phyloP scores from a whole-genome alignment of 2,797 vertebrate genomes.

The Ctenochaetus hawaiiensis region DNA sequence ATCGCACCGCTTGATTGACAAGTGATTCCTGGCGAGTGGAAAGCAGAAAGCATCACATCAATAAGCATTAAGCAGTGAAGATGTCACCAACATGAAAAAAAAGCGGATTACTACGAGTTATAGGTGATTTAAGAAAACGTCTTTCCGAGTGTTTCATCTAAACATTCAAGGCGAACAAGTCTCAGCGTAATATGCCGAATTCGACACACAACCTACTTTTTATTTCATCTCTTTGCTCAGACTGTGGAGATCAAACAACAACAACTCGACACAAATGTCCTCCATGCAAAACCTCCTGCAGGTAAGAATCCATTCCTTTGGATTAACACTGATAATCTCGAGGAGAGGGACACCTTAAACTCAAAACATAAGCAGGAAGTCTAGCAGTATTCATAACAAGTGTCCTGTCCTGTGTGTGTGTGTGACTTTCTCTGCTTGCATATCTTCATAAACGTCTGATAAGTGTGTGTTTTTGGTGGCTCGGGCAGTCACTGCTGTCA shows the following conservation, averaged over 20 bases:
- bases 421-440: conserved; percentile 14
- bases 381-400: conserved; percentile 31
- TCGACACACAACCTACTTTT: conserved; percentile 50
- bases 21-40: conserved; percentile 31
- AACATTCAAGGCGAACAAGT: conserved; percentile 58
- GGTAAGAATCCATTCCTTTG: conserved; percentile 64
- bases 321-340: conserved; percentile 60
- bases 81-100: conserved; percentile 51
- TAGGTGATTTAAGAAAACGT: conserved; percentile 62
- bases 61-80: conserved; percentile 37
- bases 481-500: conserved; percentile 49
- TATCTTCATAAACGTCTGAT: conserved; percentile 16
- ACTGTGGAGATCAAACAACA: conserved; percentile 64
- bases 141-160: conserved; percentile 64
- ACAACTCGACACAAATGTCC: conserved; percentile 48
- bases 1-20: conserved; percentile 57
- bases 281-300: conserved; percentile 47
- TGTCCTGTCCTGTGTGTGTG: neutral
- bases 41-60: conserved; percentile 50
- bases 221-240: conserved; percentile 58
- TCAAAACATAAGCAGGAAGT: conserved; percentile 46
- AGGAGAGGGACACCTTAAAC: conserved; percentile 50
- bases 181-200: conserved; percentile 59
- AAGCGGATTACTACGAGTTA: conserved; percentile 49
- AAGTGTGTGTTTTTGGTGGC: conserved; percentile 6